Percentiles rank a stretch among this genome's conserved stretches.
Conservation (phyloP, 2,888 invertebrate species). For the Tinea semifulvella region DNA sequence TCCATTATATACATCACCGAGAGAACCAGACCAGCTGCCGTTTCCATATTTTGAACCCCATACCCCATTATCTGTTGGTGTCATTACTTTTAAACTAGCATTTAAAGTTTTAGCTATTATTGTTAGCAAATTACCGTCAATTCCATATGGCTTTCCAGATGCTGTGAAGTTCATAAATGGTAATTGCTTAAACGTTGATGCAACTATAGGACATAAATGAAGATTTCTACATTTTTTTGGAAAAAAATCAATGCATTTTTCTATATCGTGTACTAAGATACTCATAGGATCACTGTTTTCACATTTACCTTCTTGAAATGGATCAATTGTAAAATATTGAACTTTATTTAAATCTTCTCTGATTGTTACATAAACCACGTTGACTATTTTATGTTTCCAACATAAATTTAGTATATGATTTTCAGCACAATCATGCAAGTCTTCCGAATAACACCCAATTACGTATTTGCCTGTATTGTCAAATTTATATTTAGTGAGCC, state of each 20-base stretch:
- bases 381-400: conserved; percentile 39
- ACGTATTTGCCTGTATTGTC: conserved; percentile 43
- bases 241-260: not conserved
- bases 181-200: not conserved
- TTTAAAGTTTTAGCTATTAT: not conserved
- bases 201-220: not conserved
- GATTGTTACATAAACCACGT: conserved; percentile 36
- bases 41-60: not conserved
- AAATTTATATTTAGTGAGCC: conserved; percentile 30
- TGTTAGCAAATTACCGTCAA: conserved; percentile 14
- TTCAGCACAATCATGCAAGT: conserved; percentile 33
- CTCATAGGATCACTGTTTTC: conserved; percentile 27
- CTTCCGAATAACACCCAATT: conserved; percentile 35
- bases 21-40: not conserved
- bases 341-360: conserved; percentile 17
- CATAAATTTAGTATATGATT: conserved; percentile 29
- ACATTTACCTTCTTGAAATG: conserved; percentile 34
- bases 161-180: not conserved
- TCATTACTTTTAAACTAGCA: not conserved
- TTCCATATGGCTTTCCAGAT: not conserved
- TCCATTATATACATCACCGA: conserved; percentile 3
- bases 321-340: conserved; percentile 31
- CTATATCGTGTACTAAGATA: not conserved
- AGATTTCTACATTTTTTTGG: conserved; percentile 1
- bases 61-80: not conserved